A percentile compares a stretch with the other conserved stretches of the same genome.
Conservation (phyloP, 2,888 invertebrate genomes). For the Priocnemis perturbator region DNA sequence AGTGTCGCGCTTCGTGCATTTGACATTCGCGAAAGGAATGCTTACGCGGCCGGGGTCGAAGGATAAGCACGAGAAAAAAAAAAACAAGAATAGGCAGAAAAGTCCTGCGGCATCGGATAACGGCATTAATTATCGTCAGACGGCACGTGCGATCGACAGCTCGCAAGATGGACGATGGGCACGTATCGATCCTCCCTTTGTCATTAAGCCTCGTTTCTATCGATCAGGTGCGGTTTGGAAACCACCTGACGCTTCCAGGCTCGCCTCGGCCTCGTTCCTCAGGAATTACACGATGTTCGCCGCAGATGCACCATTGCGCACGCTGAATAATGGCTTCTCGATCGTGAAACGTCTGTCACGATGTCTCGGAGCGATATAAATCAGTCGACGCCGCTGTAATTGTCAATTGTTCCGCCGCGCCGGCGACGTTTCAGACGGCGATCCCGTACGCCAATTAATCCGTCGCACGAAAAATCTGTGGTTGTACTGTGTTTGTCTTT, state of each 20-base stretch:
- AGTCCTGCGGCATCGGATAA: constrained; percentile 2
- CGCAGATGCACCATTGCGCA: constrained; percentile 45
- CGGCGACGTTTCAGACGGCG: no score
- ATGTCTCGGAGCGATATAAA: neutral
- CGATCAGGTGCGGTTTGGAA: constrained; percentile 50
- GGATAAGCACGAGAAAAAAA: neutral
- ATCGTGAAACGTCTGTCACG: constrained; percentile 3
- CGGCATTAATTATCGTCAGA: constrained; percentile 51
- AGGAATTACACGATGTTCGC: constrained; percentile 56
- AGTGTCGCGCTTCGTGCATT: constrained; percentile 36
- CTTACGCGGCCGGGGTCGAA: neutral
- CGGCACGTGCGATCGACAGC: constrained; percentile 45
- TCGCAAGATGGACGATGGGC: constrained; percentile 35
- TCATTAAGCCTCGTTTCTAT: constrained; percentile 52
- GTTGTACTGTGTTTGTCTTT: no score
- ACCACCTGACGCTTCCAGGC: constrained; percentile 57
- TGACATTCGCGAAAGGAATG: constrained; percentile 47
- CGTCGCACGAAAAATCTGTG: no score
- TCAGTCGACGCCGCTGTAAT: no score
- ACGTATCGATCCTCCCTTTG: constrained; percentile 43
- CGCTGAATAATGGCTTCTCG: constrained; percentile 48
- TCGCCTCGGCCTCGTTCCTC: constrained; percentile 36
- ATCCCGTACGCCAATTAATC: no score
- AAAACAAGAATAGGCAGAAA: neutral
- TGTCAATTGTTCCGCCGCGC: no score